phyloP scores from a whole-genome alignment of 1,140 invertebrate species.

The Heterodera schachtii region DNA sequence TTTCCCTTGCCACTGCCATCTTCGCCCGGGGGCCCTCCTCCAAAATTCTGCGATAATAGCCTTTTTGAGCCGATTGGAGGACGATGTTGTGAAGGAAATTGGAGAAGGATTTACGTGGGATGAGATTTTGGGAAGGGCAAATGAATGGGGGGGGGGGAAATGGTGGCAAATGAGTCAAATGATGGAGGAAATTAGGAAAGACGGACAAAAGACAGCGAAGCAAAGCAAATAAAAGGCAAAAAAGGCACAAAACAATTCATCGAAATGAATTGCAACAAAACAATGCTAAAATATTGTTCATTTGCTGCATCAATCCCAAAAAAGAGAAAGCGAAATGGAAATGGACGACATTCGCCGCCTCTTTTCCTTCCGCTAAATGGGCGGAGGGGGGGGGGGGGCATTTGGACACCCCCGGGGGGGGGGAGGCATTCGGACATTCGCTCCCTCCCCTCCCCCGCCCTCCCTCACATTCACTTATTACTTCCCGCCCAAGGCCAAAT shows the following conservation, averaged over 20 bases:
- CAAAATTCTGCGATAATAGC: slow-evolving; percentile 4
- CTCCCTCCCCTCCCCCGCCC: not conserved
- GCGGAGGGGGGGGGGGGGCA: not conserved
- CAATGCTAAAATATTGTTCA: too few relatives aligned
- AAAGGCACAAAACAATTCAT: not conserved
- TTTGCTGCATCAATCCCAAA: too few relatives aligned
- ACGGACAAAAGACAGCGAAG: not conserved
- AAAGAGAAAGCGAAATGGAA: too few relatives aligned
- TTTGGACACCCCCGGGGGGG: not conserved
- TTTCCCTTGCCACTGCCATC: not conserved
- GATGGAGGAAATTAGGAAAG: not conserved
- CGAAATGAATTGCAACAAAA: too few relatives aligned
- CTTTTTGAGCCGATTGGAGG: slow-evolving; percentile 3
- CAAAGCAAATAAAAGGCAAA: too few relatives aligned
- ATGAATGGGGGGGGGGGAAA: slow-evolving; percentile 4
- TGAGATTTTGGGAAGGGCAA: not conserved
- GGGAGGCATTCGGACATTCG: not conserved
- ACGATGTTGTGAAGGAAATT: not conserved
- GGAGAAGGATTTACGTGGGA: slow-evolving; percentile 8
- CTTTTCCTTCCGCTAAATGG: too few relatives aligned
- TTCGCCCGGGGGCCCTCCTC: not conserved
- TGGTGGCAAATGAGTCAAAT: slow-evolving; percentile 2
- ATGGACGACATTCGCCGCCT: too few relatives aligned
- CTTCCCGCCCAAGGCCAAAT: not conserved
- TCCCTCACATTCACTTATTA: not conserved